These are phyloP conservation scores for Epinephelus malabaricus DNA, from an alignment of 2,797 vertebrate genomes.

Conservation along the genomic window DNA sequence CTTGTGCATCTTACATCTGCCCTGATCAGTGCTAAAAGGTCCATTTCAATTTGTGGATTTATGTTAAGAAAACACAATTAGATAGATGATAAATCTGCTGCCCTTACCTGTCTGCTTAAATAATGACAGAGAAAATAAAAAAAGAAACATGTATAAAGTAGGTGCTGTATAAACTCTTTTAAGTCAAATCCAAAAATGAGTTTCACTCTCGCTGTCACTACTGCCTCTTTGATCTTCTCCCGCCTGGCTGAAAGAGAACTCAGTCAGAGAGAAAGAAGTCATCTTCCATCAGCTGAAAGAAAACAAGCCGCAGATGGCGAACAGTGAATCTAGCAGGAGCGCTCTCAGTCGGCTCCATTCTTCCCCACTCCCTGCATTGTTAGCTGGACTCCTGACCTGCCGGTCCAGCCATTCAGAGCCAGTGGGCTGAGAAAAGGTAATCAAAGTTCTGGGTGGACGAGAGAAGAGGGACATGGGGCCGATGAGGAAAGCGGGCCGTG, in stretches of 20 bases:
- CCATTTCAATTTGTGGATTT: not conserved
- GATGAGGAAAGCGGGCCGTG: slow-evolving; percentile 36
- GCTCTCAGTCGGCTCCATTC: slow-evolving; percentile 26
- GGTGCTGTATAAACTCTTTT: slow-evolving; percentile 7
- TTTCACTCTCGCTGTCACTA: slow-evolving; percentile 34
- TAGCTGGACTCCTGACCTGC: slow-evolving; percentile 57
- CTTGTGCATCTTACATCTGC: not conserved
- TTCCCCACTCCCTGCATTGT: slow-evolving; percentile 41
- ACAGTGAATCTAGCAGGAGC: slow-evolving; percentile 44
- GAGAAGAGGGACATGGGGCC: slow-evolving; percentile 28
- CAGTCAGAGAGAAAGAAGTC: slow-evolving; percentile 58
- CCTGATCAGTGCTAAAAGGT: not conserved
- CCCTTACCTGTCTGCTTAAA: slow-evolving; percentile 10
- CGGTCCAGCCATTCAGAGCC: slow-evolving; percentile 52
- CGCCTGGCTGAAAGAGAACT: slow-evolving; percentile 48
- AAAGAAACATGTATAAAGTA: not conserved
- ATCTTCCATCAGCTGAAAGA: slow-evolving; percentile 59
- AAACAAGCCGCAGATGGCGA: slow-evolving; percentile 58
- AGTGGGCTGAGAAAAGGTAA: slow-evolving; percentile 69
- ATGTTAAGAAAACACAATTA: slow-evolving; percentile 2
- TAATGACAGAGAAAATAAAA: slow-evolving; percentile 9
- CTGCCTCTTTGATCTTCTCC: slow-evolving; percentile 49
- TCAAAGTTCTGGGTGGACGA: slow-evolving; percentile 60
- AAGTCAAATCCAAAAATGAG: slow-evolving; percentile 30
- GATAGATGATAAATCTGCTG: not conserved